These are phyloP conservation scores for Hydrocynus forskahlii DNA, from an alignment of 2,797 vertebrate species.

Conservation along the genomic window DNA sequence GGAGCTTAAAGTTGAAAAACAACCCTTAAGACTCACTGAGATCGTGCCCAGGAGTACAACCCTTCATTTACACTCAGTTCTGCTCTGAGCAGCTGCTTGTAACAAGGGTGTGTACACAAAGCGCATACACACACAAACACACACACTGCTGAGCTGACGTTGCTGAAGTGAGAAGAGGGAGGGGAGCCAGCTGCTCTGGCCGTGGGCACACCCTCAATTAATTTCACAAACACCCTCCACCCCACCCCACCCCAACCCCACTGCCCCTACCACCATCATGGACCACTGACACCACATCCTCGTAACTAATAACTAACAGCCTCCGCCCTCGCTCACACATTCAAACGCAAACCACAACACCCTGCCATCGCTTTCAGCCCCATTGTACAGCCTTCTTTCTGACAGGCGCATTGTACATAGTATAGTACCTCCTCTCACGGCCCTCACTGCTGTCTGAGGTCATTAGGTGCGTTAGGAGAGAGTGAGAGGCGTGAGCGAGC, in stretches of 20 bases:
- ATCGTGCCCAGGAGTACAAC: conserved; percentile 36
- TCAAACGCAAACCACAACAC: conserved; percentile 34
- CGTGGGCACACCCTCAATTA: conserved; percentile 74
- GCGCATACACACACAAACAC: conserved; percentile 52
- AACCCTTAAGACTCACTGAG: neutral
- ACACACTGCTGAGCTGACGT: conserved; percentile 71
- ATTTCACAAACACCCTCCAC: conserved; percentile 70
- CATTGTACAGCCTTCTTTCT: neutral
- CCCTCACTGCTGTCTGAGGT: conserved; percentile 12
- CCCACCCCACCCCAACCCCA: neutral
- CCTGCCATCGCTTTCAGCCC: conserved; percentile 11
- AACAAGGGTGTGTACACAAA: conserved; percentile 48
- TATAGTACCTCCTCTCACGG: conserved; percentile 7
- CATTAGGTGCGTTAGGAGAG: conserved; percentile 8
- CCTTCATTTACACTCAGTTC: conserved; percentile 18
- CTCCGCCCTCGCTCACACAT: conserved; percentile 58
- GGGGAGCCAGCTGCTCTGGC: conserved; percentile 73
- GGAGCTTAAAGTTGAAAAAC: neutral
- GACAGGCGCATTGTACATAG: conserved; percentile 15
- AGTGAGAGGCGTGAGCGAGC: conserved; percentile 10
- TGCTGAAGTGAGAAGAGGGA: conserved; percentile 63
- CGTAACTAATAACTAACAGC: conserved; percentile 59
- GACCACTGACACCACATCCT: conserved; percentile 58
- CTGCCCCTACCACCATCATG: conserved; percentile 48
- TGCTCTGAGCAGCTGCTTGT: conserved; percentile 37